phyloP scores from a whole-genome alignment of 2,888 invertebrate species.

The Arctia plantaginis region DNA sequence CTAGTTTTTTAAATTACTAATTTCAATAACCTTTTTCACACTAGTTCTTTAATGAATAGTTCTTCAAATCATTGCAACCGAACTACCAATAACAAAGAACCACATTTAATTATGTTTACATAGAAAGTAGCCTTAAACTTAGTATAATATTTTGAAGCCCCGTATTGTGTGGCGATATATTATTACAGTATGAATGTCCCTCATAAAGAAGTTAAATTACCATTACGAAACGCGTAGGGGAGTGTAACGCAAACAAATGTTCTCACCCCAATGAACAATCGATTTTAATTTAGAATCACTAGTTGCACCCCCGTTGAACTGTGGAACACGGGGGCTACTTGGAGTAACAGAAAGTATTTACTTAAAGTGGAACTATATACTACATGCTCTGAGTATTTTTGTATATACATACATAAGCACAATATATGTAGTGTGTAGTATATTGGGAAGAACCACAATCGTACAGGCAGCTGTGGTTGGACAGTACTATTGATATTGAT shows the following conservation, averaged over 20 bases:
- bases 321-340: slow-evolving; percentile 34
- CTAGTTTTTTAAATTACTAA: no score
- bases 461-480: no score
- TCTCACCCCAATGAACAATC: slow-evolving; percentile 47
- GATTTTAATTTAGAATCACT: slow-evolving; percentile 53
- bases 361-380: not conserved
- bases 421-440: no score
- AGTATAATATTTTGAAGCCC: not conserved
- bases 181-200: slow-evolving; percentile 19
- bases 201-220: slow-evolving; percentile 44
- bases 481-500: no score
- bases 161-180: slow-evolving; percentile 1
- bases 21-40: no score
- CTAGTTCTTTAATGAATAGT: not conserved
- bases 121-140: not conserved
- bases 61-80: not conserved
- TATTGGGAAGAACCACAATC: no score
- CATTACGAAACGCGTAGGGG: slow-evolving; percentile 39
- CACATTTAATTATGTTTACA: not conserved
- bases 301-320: slow-evolving; percentile 30
- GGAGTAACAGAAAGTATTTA: slow-evolving; percentile 31
- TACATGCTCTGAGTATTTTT: not conserved
- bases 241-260: slow-evolving; percentile 56
- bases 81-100: not conserved
- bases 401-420: not conserved